Evolutionary conservation across 2,797 vertebrate genomes (phyloP), one percentile per base, ranked within the genome.

Genomic region (Hyperoplus immaculatus): DNA sequence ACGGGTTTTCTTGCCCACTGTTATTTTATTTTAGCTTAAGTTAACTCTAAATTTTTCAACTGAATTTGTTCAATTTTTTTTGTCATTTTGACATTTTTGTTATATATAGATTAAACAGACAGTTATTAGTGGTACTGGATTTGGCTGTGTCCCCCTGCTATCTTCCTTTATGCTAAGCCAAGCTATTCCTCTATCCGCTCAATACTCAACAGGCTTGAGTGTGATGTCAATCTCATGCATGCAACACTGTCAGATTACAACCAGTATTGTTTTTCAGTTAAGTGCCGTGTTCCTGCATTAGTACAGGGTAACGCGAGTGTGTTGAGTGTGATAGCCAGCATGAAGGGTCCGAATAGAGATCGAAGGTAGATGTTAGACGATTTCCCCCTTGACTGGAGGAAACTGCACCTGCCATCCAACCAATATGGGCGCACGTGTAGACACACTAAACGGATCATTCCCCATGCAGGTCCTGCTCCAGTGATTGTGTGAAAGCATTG

Each of bases 391-490:
- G 5, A 5, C 18, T 5, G 51, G 13, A 41, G 8, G 36, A 61
- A 61, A 50, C 18, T 38, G 7, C 15, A 64, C 9, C 21, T 15
- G 49, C 39, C 10, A 29, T 38, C 46, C 7, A 9, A 0, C 18
- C n/a, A 53, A 1, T 57, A 36, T 1, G 1, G 46, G 41, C 41
- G 11, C 21, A 8, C 16, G 36, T 38, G 38, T 55, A 63, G 42
- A 51, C 9, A 21, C 51, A 8, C 29, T 21, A 9, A 39, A 49
- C n/a, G 49, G 0, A 16, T 65, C 54, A 29, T 70, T 61, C 21
- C 18, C 15, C 21, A 55, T 72, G 75, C 56, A 59, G 39, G 45
- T 62, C 67, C 16, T 41, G 54, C 64, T 75, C 41, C 62, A 68
- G 18, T 29, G 50, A 66, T 11, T 66, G 50, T 61, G 69, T 64